Percentiles rank a stretch among this genome's conserved stretches.
Conservation (phyloP, 2,888 invertebrate genomes). For the Nasonia oneida region DNA sequence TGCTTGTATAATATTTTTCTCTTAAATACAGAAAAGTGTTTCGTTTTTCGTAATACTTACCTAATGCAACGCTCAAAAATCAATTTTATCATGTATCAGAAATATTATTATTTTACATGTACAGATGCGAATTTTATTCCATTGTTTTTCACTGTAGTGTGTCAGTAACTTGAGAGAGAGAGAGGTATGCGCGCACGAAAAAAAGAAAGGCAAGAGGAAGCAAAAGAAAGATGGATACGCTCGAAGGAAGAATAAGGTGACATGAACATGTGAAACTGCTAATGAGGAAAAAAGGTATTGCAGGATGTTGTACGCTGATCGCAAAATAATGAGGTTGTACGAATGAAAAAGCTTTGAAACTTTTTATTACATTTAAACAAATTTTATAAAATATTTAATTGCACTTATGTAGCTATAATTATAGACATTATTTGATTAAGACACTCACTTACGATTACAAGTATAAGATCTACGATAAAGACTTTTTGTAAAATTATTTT, state of each 20-base stretch:
- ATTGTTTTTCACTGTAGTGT: background rate
- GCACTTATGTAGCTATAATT: background rate
- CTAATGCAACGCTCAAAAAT: background rate
- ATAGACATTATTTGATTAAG: background rate
- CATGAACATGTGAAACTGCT: slow-evolving; percentile 34
- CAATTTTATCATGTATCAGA: too few relatives aligned
- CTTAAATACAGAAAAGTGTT: background rate
- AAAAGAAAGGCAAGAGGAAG: slow-evolving; percentile 10
- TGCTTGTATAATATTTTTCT: background rate
- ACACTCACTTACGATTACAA: background rate
- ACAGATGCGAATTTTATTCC: background rate
- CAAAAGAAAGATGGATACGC: slow-evolving; percentile 23
- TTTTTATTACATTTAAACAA: slow-evolving; percentile 6
- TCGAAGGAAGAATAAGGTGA: slow-evolving; percentile 34
- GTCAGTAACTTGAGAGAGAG: background rate
- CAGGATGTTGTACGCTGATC: background rate
- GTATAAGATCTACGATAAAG: background rate
- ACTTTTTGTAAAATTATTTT: background rate
- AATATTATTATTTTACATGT: background rate
- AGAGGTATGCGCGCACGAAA: background rate
- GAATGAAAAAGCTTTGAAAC: background rate
- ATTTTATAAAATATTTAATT: background rate
- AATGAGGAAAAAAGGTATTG: slow-evolving; percentile 31
- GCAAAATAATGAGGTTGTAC: slow-evolving; percentile 3
- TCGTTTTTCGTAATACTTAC: background rate